These are phyloP conservation scores for Orchesella cincta DNA, from an alignment of 1,140 invertebrate genomes.

Conservation along the genomic window DNA sequence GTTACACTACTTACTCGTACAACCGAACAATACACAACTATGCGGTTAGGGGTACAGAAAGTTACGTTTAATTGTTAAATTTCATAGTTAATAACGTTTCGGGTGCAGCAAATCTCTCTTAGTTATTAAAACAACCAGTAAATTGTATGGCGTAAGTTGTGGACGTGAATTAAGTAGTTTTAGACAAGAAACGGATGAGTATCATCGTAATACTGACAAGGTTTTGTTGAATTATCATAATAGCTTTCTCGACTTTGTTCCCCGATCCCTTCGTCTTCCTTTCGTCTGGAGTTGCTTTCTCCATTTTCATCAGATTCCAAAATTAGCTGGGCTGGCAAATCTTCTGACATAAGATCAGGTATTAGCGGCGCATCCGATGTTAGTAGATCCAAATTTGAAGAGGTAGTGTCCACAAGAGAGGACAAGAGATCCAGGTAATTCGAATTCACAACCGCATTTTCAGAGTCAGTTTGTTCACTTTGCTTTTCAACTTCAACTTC, in stretches of 20 bases:
- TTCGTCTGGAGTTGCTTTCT: not conserved
- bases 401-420: not conserved
- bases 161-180: too few relatives aligned
- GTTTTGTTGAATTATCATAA: not conserved
- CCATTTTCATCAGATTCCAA: not conserved
- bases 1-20: too few relatives aligned
- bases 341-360: not conserved
- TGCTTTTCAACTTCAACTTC: not conserved
- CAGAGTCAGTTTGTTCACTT: not conserved
- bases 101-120: too few relatives aligned
- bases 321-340: not conserved
- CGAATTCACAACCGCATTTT: not conserved
- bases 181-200: conserved; percentile 20
- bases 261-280: not conserved
- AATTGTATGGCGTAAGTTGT: too few relatives aligned
- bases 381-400: not conserved
- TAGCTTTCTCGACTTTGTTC: not conserved
- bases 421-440: conserved; percentile 11
- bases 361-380: not conserved
- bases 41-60: too few relatives aligned
- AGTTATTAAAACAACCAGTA: too few relatives aligned
- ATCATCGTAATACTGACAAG: conserved; percentile 1
- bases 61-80: too few relatives aligned
- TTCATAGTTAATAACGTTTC: too few relatives aligned
- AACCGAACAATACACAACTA: too few relatives aligned